These are phyloP conservation scores for Paedocypris sp. DNA, from an alignment of 2,113 vertebrate species.

Conservation along the genomic window DNA sequence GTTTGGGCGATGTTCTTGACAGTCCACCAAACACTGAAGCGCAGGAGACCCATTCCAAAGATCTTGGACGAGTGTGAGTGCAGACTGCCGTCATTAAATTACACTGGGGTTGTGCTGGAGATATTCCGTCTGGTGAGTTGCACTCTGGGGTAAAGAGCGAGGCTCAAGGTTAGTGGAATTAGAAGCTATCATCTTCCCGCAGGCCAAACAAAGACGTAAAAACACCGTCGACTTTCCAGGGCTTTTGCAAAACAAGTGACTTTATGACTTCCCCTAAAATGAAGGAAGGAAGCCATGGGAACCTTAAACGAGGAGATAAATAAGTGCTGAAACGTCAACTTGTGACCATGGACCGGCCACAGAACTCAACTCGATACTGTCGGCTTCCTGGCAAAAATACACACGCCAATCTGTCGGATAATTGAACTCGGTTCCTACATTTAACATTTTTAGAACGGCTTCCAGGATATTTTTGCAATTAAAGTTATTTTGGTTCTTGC, in stretches of 20 bases:
- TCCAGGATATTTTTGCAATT: too few relatives aligned
- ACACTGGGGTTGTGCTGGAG: too few relatives aligned
- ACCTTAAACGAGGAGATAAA: background rate
- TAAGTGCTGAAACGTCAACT: conserved; percentile 1
- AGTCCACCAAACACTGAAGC: background rate
- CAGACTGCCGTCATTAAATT: conserved; percentile 7
- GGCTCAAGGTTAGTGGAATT: background rate
- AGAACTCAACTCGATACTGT: too few relatives aligned
- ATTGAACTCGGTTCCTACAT: too few relatives aligned
- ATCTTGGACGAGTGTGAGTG: background rate
- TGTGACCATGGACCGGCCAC: too few relatives aligned
- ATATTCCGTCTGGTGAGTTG: conserved; percentile 2
- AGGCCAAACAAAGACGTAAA: background rate
- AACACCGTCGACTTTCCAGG: background rate
- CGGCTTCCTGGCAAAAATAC: too few relatives aligned
- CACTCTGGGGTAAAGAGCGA: background rate
- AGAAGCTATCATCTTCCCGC: background rate
- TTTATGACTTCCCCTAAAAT: background rate
- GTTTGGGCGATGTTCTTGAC: too few relatives aligned
- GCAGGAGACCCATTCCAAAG: background rate
- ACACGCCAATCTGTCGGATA: too few relatives aligned
- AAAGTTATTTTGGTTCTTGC: too few relatives aligned
- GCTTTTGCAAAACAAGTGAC: background rate
- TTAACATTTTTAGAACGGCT: too few relatives aligned
- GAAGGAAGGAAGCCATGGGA: background rate